Conservation (phyloP, 2,888 invertebrate genomes). For the Mythimna lalbum region DNA sequence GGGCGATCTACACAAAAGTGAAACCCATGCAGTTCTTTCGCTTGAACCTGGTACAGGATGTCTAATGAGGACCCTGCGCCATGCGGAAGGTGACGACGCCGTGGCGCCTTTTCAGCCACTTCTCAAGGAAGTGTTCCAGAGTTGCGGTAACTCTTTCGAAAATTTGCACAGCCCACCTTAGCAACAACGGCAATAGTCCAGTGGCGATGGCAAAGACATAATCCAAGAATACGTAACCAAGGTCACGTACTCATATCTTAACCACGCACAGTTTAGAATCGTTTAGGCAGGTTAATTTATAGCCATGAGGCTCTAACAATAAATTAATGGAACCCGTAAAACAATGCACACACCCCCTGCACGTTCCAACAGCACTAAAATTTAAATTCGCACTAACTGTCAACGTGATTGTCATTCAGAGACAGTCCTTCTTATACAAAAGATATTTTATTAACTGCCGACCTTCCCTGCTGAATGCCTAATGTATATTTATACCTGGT, state of each 20-base stretch:
- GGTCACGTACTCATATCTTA: no score
- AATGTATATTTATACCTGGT: conserved; percentile 37
- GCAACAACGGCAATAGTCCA: not conserved
- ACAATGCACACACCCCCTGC: conserved; percentile 48
- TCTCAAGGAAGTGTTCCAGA: no score
- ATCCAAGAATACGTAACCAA: not conserved
- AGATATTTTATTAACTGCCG: conserved; percentile 65
- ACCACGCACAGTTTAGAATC: not conserved
- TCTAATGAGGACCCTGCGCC: no score
- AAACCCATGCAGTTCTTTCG: no score
- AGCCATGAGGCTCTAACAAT: not conserved
- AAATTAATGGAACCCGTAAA: conserved; percentile 28
- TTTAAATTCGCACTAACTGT: conserved; percentile 61
- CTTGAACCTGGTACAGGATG: no score
- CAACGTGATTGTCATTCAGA: conserved; percentile 61
- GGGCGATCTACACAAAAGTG: no score
- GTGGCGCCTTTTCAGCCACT: no score
- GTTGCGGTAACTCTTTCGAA: no score
- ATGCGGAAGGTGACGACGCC: no score
- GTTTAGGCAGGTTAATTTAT: not conserved
- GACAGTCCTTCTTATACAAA: conserved; percentile 55
- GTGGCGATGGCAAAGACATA: no score
- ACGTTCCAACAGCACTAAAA: conserved; percentile 45
- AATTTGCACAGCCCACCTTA: not conserved
- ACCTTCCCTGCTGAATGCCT: conserved; percentile 59